These are phyloP conservation scores for Apeltes quadracus DNA, from an alignment of 2,113 vertebrate genomes.

Conservation along the genomic window DNA sequence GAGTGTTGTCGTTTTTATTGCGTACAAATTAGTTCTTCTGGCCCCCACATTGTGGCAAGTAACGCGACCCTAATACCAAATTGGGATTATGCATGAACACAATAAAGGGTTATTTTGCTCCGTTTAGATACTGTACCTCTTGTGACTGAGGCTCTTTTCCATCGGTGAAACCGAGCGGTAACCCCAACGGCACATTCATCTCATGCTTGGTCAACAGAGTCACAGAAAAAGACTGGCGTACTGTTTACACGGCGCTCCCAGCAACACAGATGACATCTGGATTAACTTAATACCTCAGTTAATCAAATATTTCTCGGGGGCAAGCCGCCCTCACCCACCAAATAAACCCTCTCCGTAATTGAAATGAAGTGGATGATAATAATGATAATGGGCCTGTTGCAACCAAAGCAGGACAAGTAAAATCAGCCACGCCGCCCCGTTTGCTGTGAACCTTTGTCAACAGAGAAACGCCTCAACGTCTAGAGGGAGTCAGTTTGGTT, in stretches of 20 bases:
- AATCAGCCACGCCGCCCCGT: slow-evolving; percentile 21
- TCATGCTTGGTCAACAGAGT: neutral
- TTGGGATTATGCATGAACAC: neutral
- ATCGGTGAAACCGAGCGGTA: neutral
- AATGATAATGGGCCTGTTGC: neutral
- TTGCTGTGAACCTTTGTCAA: slow-evolving; percentile 28
- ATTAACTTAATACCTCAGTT: slow-evolving; percentile 4
- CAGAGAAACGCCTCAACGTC: slow-evolving; percentile 27
- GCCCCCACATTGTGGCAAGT: no score
- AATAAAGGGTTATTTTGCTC: neutral
- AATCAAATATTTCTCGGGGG: neutral
- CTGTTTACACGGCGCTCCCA: neutral
- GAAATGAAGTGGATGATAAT: neutral
- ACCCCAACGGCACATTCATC: neutral
- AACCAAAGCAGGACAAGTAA: slow-evolving; percentile 7
- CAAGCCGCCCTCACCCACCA: neutral
- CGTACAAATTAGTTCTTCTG: no score
- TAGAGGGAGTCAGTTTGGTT: slow-evolving; percentile 35
- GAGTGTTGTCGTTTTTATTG: no score
- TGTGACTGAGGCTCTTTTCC: neutral
- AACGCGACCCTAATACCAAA: neutral
- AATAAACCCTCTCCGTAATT: neutral
- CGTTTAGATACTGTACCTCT: neutral
- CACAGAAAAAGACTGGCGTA: neutral
- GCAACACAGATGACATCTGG: slow-evolving; percentile 18